These are phyloP conservation scores for Hyposmocoma kahamanoa DNA, from an alignment of 1,140 invertebrate species.

Conservation along the genomic window DNA sequence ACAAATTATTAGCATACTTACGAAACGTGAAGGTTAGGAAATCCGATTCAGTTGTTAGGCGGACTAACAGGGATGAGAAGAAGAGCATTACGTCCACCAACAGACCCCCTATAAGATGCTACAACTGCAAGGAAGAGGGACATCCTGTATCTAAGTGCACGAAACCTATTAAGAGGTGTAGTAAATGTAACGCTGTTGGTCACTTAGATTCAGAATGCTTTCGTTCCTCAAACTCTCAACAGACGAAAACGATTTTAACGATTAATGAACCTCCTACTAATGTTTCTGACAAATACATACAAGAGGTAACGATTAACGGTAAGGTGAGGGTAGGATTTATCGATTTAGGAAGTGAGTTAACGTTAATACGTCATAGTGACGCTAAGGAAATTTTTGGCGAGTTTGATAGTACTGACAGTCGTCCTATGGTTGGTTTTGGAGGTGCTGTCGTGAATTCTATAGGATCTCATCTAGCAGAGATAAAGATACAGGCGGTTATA, in stretches of 20 bases:
- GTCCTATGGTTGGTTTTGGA: slow-evolving; percentile 6
- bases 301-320: slow-evolving; percentile 5
- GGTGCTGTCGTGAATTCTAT: slow-evolving; percentile 1
- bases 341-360: slow-evolving; percentile 9
- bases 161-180: background rate
- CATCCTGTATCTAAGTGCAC: background rate
- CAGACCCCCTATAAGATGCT: background rate
- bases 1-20: background rate
- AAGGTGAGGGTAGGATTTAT: background rate
- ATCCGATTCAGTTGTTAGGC: background rate
- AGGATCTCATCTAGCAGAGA: background rate
- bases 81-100: background rate
- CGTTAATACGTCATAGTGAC: slow-evolving; percentile 1
- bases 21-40: background rate
- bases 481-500: slow-evolving; percentile 1
- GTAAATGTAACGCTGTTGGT: background rate
- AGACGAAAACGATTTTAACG: background rate
- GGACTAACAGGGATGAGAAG: background rate
- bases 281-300: slow-evolving; percentile 1
- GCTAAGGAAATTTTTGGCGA: background rate
- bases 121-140: background rate
- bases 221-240: background rate
- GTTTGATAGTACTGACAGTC: background rate
- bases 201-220: slow-evolving; percentile 7
- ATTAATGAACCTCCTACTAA: background rate